Evolutionary conservation across 2,888 invertebrate genomes (phyloP).

Genomic region (Ganaspis brasiliensis): DNA sequence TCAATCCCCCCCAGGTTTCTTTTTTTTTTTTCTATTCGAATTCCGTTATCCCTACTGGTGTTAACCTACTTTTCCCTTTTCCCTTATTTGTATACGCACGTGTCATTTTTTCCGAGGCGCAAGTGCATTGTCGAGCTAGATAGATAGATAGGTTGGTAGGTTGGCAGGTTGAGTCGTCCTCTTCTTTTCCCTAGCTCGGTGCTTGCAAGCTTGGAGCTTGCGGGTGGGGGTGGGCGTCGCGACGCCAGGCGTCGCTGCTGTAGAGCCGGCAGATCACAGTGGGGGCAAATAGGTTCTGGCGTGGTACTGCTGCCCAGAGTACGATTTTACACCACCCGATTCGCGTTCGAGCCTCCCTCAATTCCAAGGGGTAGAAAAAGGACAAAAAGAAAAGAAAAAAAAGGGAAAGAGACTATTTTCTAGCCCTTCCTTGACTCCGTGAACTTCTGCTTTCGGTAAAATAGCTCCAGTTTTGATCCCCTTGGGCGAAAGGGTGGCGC

Average conservation of each 20-base stretch:
- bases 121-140: background rate
- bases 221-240: conserved; percentile 34
- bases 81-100: background rate
- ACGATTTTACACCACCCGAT: conserved; percentile 35
- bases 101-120: background rate
- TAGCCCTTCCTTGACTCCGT: background rate
- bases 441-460: background rate
- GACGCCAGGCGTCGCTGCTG: conserved; percentile 45
- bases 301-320: conserved; percentile 27
- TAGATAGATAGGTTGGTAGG: conserved; percentile 20
- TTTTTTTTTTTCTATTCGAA: background rate
- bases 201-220: conserved; percentile 13
- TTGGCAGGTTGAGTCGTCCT: conserved; percentile 30
- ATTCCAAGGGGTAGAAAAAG: background rate
- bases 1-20: background rate
- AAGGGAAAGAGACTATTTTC: conserved; percentile 4
- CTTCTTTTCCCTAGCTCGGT: conserved; percentile 26
- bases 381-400: background rate
- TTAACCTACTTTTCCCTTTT: background rate
- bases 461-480: conserved; percentile 1
- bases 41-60: background rate
- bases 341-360: background rate
- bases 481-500: conserved; percentile 21
- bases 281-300: conserved; percentile 30
- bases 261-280: conserved; percentile 38